Evolutionary conservation across 1,140 invertebrate species (phyloP).

Genomic region (Lepidotrigona ventralis): DNA sequence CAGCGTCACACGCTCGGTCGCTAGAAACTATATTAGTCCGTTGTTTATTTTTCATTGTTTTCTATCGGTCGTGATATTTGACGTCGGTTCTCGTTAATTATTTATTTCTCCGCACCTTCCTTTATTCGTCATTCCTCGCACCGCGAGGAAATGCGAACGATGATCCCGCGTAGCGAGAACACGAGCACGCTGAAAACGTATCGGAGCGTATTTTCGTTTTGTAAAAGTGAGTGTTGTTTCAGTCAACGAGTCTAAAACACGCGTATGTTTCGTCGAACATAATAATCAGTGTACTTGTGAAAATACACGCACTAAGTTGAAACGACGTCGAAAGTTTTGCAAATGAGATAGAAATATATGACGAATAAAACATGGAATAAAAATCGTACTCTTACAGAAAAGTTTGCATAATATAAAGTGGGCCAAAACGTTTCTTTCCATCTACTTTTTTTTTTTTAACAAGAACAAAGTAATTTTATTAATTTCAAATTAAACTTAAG

Average conservation of each 20-base stretch:
- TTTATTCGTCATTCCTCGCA: no score
- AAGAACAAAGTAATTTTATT: no score
- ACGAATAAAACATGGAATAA: background rate
- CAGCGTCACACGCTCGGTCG: background rate
- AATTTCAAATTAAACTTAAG: no score
- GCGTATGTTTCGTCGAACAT: background rate
- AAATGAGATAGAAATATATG: background rate
- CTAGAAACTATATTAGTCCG: slow-evolving; percentile 4
- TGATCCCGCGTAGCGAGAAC: background rate
- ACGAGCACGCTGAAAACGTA: no score
- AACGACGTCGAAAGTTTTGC: background rate
- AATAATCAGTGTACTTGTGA: background rate
- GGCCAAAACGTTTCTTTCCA: no score
- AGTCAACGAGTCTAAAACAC: background rate
- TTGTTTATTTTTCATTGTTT: background rate
- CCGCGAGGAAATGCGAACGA: background rate
- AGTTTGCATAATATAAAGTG: background rate
- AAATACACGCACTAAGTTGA: background rate
- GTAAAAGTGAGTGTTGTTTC: background rate
- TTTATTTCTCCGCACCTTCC: background rate
- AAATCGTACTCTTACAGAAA: background rate
- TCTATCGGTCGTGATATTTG: background rate
- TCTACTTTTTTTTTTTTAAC: no score
- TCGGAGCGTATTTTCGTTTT: background rate
- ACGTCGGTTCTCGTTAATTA: background rate